Evolutionary conservation across 2,888 invertebrate species (phyloP), one percentile per base, ranked within the genome.

Genomic region (Epinotia brunnichana): DNA sequence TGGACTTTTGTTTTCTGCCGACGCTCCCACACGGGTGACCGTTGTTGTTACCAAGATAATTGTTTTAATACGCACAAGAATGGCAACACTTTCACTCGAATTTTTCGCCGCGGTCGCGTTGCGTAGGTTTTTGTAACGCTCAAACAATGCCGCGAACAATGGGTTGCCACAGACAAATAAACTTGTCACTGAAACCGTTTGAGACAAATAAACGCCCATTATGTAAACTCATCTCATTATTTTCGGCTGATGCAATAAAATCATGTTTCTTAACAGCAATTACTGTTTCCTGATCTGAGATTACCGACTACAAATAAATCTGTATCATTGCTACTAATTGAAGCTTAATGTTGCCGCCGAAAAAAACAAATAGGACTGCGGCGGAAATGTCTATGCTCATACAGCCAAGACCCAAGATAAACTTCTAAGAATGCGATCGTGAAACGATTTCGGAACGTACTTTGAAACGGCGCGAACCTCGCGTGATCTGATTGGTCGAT

Each of bases 251-350:
- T 63, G 44, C 51, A 69, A 73, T 68, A 39, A 72, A 72, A 51
- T 62, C 72, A 62, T 62, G 72, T 68, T 68, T 44, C 39, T 68
- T 67, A 72, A 67, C 66, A 59, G 29, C 71, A 71, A 71, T 71
- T 71, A 35, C 35, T 19, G 29, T 76, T 82, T 82, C 76, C 71
- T 81, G 77, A 75, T 75, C 79, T 75, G 81, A 81, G 81, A 85
- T 81, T 82, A 81, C 81, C 77, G 79, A 78, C 76, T 76, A 80
- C 77, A 81, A 87, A 87, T 87, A 83, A 85, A 77, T 85, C 80
- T 83, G 82, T 85, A 87, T 91, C 90, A 91, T 87, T 83, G 81
- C 79, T 77, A 78, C 81, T 91, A 90, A 90, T 91, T 90, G 88
- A 81, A 73, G 76, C 75, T 78, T 73, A 74, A 81, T 76, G 75